These are phyloP conservation scores for Branchipolynoe longqiensis DNA, from an alignment of 2,888 invertebrate genomes.

Conservation along the genomic window DNA sequence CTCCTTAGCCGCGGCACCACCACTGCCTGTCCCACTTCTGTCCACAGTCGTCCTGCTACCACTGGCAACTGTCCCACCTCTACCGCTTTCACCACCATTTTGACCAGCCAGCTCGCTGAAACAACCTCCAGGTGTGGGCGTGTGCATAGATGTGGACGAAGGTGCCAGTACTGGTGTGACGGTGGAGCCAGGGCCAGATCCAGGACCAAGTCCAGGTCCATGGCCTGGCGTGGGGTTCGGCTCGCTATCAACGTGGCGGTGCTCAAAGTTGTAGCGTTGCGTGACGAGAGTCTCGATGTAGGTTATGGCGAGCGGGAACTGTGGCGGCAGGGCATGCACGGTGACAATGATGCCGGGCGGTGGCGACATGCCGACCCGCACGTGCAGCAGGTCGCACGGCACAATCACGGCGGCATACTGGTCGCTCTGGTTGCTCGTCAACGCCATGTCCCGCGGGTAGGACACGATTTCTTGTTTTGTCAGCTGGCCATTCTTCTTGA, in stretches of 20 bases:
- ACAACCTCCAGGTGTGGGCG: no score
- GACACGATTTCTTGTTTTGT: slow-evolving; percentile 79
- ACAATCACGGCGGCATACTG: slow-evolving; percentile 80
- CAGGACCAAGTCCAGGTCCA: background rate
- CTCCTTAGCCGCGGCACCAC: slow-evolving; percentile 33
- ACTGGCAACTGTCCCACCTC: background rate
- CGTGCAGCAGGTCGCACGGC: slow-evolving; percentile 77
- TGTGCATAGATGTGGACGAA: background rate
- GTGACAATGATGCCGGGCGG: slow-evolving; percentile 77
- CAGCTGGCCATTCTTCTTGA: slow-evolving; percentile 78
- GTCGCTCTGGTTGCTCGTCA: slow-evolving; percentile 75
- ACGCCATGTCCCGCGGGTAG: slow-evolving; percentile 78
- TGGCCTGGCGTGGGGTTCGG: background rate
- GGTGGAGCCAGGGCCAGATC: no score
- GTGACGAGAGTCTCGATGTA: slow-evolving; percentile 80
- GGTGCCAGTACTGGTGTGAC: background rate
- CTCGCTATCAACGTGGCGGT: slow-evolving; percentile 6
- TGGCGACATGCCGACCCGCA: slow-evolving; percentile 79
- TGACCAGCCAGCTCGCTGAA: no score
- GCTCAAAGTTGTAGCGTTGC: slow-evolving; percentile 70
- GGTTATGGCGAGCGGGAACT: slow-evolving; percentile 80
- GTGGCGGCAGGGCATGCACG: slow-evolving; percentile 80
- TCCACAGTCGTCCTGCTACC: slow-evolving; percentile 27
- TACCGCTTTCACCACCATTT: no score
- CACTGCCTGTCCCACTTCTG: background rate